phyloP scores from a whole-genome alignment of 2,797 vertebrate genomes.

The Arremon aurantiirostris region DNA sequence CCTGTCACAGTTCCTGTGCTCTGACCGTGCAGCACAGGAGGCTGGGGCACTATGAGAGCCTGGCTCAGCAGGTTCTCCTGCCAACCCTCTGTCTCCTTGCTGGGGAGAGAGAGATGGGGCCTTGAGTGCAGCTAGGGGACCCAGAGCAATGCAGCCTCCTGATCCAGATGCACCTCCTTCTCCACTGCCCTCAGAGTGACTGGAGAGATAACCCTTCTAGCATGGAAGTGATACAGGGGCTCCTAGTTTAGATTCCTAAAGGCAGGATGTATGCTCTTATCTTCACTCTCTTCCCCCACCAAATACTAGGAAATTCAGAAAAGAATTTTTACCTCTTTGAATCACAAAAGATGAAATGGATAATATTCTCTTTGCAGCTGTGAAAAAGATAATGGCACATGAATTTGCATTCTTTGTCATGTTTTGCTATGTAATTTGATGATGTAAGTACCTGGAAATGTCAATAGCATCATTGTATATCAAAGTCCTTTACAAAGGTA shows the following conservation, averaged over 20 bases:
- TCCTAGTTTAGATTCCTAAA: neutral
- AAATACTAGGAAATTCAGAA: neutral
- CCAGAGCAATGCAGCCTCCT: neutral
- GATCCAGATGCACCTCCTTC: neutral
- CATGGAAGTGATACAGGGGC: neutral
- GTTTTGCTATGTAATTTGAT: neutral
- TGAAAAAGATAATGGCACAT: neutral
- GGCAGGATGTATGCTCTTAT: neutral
- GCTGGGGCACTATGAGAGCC: neutral
- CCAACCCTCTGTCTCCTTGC: too few species aligned
- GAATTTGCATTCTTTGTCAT: neutral
- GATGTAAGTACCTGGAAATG: neutral
- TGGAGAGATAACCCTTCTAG: neutral
- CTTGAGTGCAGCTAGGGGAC: neutral
- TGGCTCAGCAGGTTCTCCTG: neutral
- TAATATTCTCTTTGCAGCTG: conserved; percentile 87
- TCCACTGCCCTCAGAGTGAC: neutral
- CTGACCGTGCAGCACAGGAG: neutral
- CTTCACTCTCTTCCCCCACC: neutral
- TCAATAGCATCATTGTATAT: neutral
- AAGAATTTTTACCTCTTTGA: conserved; percentile 72
- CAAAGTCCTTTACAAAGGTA: neutral
- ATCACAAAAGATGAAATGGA: conserved; percentile 86
- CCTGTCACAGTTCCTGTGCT: neutral
- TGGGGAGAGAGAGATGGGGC: neutral